phyloP scores from a whole-genome alignment of 2,113 vertebrate genomes.

The Saimiri boliviensis region DNA sequence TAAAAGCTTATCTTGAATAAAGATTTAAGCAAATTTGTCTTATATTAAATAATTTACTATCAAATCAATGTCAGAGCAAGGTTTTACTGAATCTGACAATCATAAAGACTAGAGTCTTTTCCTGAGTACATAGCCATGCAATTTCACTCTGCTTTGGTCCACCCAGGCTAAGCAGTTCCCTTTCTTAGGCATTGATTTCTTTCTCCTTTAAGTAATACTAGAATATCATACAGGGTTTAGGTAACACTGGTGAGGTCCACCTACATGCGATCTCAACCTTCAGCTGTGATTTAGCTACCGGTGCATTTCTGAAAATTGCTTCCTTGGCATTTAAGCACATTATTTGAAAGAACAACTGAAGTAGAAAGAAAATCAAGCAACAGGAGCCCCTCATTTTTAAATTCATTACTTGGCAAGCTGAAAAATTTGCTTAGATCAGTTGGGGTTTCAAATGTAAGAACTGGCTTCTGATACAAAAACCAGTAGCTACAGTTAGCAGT shows the following conservation, averaged over 20 bases:
- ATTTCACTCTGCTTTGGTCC: not conserved
- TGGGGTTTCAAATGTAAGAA: constrained; percentile 28
- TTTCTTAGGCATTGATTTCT: not conserved
- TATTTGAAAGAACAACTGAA: constrained; percentile 60
- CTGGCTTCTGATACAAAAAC: constrained; percentile 27
- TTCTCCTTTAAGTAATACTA: not conserved
- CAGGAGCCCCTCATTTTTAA: constrained; percentile 31
- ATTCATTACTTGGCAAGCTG: constrained; percentile 52
- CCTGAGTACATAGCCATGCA: not conserved
- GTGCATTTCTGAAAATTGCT: constrained; percentile 62
- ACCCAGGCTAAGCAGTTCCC: not conserved
- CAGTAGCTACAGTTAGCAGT: constrained; percentile 10
- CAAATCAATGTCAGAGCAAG: not conserved
- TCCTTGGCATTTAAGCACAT: constrained; percentile 61
- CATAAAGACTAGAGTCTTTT: not conserved
- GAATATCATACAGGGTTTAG: not conserved
- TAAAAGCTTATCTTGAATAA: not conserved
- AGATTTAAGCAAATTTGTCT: not conserved
- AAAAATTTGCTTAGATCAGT: constrained; percentile 62
- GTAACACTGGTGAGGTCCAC: not conserved
- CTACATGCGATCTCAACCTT: not conserved
- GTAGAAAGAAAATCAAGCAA: constrained; percentile 67
- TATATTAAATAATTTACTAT: not conserved
- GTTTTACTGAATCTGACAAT: not conserved
- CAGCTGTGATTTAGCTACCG: constrained; percentile 30